Base-by-base conservation (phyloP, 2,888 invertebrate genomes). In the Microplitis manilae region DNA sequence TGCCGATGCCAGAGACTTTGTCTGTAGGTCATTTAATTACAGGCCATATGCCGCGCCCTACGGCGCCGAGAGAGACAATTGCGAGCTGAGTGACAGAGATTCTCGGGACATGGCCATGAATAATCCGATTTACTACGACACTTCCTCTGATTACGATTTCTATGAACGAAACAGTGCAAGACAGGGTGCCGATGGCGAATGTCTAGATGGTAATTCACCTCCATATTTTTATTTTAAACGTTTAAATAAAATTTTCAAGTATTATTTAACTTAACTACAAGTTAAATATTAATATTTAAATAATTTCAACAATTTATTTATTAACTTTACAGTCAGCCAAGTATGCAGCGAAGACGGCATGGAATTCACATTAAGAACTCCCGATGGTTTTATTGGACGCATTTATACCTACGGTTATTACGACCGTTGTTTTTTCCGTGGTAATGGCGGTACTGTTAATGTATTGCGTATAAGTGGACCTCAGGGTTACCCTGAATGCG, bases 381-480 rank as follows among this genome's bases (percentile, higher is more conserved):
- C 96, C 0, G 97, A 97, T 92, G 96, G 95, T 8, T 97, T 97
- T 89, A 93, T 95, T 82, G 97, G 97, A 2, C 92, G 97, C 73
- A 97, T 97, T 89, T 97, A 97, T 89, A 96, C 97, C 0, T 96
- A 97, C 85, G 97, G 97, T 1, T 97, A 94, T 90, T 97, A 97
- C 88, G 97, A 97, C 87, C 91, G 93, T 13, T 97, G 97, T 87
- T 97, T 96, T 92, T 96, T 96, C 92, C 93, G 97, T 76, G 97
- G 97, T 8, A 96, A 96, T 85, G 97, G 97, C 6, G 96, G 96
- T 8, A 95, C 94, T 0, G 93, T 93, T 1, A 96, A 96, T 84
- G 95, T 95, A 1, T 90, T 97, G 15, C 92, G 96, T 77, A 96
- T 97, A 76, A 95, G 96, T 84, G 96, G 97, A 15, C 94, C 96